A percentile compares a stretch with the other conserved stretches of the same genome.
These are phyloP conservation scores for Gopherus flavomarginatus DNA, from an alignment of 2,113 vertebrate genomes.

Conservation along the genomic window DNA sequence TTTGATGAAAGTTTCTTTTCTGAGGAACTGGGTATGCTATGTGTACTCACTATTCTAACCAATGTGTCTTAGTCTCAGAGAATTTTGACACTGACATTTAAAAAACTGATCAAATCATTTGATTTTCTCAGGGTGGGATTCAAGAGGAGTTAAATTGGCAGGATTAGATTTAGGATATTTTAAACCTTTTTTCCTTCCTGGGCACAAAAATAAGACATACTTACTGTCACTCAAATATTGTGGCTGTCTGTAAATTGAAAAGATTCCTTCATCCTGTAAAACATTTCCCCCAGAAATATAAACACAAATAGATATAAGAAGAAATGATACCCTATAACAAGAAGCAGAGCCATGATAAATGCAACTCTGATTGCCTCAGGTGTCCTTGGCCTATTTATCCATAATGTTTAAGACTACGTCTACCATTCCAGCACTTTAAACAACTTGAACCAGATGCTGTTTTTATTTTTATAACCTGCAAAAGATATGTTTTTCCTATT, in stretches of 20 bases:
- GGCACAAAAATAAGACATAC: background rate
- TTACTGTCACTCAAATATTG: background rate
- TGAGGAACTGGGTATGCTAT: background rate
- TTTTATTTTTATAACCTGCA: constrained; percentile 1
- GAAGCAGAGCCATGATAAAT: background rate
- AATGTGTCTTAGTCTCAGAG: background rate
- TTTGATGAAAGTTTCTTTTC: background rate
- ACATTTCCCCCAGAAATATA: background rate
- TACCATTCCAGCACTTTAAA: background rate
- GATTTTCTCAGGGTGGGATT: background rate
- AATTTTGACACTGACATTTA: background rate
- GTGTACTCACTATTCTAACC: background rate
- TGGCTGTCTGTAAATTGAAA: background rate
- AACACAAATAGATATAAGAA: background rate
- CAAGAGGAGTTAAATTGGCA: background rate
- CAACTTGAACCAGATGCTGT: background rate
- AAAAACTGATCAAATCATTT: background rate
- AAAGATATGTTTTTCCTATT: background rate
- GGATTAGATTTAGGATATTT: background rate
- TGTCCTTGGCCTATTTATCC: background rate
- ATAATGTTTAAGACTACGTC: background rate
- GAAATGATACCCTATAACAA: background rate
- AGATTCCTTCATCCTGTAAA: background rate
- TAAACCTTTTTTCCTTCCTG: background rate
- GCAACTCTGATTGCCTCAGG: background rate